These are phyloP conservation scores for Hofmannophila pseudospretella DNA, from an alignment of 2,888 invertebrate genomes.

Conservation along the genomic window DNA sequence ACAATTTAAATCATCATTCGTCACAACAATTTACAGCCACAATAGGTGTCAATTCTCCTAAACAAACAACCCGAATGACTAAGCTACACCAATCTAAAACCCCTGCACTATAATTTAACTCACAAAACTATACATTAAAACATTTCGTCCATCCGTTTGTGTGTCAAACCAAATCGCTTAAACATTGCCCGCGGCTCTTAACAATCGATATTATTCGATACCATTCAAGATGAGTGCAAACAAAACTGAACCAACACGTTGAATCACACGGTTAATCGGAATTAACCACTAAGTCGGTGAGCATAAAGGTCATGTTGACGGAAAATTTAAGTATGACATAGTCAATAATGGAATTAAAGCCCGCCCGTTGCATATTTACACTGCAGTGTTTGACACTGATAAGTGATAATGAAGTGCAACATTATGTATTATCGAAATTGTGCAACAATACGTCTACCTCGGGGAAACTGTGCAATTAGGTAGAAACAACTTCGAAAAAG, in stretches of 20 bases:
- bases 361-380: constrained; percentile 44
- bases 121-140: constrained; percentile 41
- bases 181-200: constrained; percentile 31
- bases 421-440: too few species aligned
- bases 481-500: too few species aligned
- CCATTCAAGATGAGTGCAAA: constrained; percentile 28
- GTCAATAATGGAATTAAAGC: constrained; percentile 49
- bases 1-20: too few species aligned
- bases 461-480: too few species aligned
- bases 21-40: not conserved
- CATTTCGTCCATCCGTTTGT: constrained; percentile 30
- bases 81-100: constrained; percentile 13
- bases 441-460: too few species aligned
- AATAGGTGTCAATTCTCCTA: not conserved
- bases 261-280: constrained; percentile 9
- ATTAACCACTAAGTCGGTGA: constrained; percentile 11
- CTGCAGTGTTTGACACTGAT: constrained; percentile 37
- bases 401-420: constrained; percentile 45
- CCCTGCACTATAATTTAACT: constrained; percentile 23
- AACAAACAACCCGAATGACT: not conserved
- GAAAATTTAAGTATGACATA: constrained; percentile 10
- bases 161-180: constrained; percentile 36
- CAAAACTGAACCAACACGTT: constrained; percentile 11
- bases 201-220: constrained; percentile 33
- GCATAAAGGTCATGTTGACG: constrained; percentile 1